Evolutionary conservation across 1,140 invertebrate genomes (phyloP), one percentile per base, ranked within the genome.

Genomic region (Triops cancriformis): DNA sequence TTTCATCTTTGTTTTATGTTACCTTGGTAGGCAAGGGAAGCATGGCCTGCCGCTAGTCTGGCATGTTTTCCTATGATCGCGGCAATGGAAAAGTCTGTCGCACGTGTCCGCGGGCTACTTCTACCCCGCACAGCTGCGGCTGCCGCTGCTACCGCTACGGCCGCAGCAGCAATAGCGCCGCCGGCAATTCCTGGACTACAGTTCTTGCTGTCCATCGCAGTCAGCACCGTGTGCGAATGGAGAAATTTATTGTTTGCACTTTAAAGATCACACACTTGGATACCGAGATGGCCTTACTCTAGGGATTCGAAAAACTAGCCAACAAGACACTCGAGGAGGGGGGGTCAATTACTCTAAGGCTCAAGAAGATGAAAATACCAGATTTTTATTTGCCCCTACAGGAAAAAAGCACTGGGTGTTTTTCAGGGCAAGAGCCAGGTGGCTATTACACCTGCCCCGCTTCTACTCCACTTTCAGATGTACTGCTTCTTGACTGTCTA

Each of bases 81-180:
- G 37, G 93, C 94, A 82, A 96, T 96, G 79, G 93, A 95, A 87
- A 96, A 96, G 86, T 96, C 94, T 80, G 94, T 96, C 80, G 93
- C 93, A 23, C 51, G 51, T 14, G 14, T 74, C 81, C 73, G 26
- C 80, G 23, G 81, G 80, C 45, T 80, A 79, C 76, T 81, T 81
- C 18, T 79, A 80, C 26, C 81, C 80, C 37, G 80, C 72, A 45
- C 51, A 64, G 51, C 51, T n/a, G 51, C 51, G n/a, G 51, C 64
- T 23, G 75, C 75, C 26, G 75, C 43, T 11, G 75, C 75, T 76
- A 64, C 42, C 43, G 75, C 42, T 64, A 80, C 75, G 23, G 81
- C 79, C 41, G 81, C 79, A 73, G 80, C 51, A 64, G 51, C 51
- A 64, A 64, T 64, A 18, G 51, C 51, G 51, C 51, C 51, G 51